These are phyloP conservation scores for Pelmatolapia mariae DNA, from an alignment of 2,113 vertebrate species.

Conservation along the genomic window DNA sequence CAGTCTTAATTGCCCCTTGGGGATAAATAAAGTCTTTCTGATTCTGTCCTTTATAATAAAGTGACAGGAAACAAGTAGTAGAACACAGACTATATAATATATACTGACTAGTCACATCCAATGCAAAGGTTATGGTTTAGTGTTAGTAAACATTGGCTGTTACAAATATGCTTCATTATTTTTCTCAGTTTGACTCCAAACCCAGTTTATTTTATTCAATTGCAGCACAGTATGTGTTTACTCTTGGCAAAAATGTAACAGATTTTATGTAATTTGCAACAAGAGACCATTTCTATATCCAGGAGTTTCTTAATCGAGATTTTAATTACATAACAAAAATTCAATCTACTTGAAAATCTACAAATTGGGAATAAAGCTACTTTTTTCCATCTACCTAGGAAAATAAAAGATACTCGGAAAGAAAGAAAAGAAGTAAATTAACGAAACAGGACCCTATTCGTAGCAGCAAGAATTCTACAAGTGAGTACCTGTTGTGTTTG, in stretches of 20 bases:
- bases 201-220: background rate
- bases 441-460: rapidly evolving
- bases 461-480: background rate
- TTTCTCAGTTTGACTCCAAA: background rate
- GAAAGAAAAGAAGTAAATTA: background rate
- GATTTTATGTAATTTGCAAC: background rate
- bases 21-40: background rate
- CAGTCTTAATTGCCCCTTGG: background rate
- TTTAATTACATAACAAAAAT: background rate
- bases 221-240: background rate
- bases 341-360: background rate
- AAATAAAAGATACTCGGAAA: background rate
- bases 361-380: background rate
- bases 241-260: background rate
- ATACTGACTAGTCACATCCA: background rate
- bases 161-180: background rate
- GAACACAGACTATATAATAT: background rate
- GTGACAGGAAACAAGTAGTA: rapidly evolving
- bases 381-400: background rate
- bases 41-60: background rate
- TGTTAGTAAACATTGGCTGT: background rate
- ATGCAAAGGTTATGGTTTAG: background rate
- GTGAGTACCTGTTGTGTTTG: background rate
- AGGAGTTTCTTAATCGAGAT: background rate
- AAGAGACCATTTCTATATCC: background rate